A percentile compares a stretch with the other conserved stretches of the same genome.
phyloP scores from a whole-genome alignment of 2,113 vertebrate species.

The Clarias batrachus region DNA sequence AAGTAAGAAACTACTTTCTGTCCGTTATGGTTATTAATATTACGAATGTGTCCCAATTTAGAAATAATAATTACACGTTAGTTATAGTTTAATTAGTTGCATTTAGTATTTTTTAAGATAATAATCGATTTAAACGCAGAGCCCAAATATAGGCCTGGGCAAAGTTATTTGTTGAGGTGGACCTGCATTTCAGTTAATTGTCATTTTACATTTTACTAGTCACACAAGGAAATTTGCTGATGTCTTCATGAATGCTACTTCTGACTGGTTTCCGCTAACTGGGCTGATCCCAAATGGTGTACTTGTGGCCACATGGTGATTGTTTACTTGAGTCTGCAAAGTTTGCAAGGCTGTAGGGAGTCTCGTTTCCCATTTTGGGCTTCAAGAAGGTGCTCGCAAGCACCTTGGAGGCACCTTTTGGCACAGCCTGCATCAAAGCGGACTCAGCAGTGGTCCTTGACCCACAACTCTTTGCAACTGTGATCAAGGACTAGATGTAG shows the following conservation, averaged over 20 bases:
- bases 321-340: neutral
- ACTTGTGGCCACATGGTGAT: neutral
- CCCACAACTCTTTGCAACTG: neutral
- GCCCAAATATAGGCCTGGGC: no score
- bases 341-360: neutral
- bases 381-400: no score
- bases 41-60: neutral
- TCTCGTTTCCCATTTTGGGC: neutral
- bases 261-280: neutral
- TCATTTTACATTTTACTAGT: neutral
- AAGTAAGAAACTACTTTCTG: neutral
- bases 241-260: neutral
- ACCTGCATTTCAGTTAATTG: neutral
- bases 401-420: neutral
- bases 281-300: conserved; percentile 11
- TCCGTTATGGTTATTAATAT: neutral
- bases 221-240: neutral
- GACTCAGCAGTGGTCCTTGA: neutral
- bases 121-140: neutral
- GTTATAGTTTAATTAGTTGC: no score
- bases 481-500: neutral
- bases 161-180: conserved; percentile 2
- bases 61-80: neutral
- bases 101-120: no score
- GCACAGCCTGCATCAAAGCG: neutral